Evolutionary conservation across 2,797 vertebrate species (phyloP).

Genomic region (Arremon aurantiirostris): DNA sequence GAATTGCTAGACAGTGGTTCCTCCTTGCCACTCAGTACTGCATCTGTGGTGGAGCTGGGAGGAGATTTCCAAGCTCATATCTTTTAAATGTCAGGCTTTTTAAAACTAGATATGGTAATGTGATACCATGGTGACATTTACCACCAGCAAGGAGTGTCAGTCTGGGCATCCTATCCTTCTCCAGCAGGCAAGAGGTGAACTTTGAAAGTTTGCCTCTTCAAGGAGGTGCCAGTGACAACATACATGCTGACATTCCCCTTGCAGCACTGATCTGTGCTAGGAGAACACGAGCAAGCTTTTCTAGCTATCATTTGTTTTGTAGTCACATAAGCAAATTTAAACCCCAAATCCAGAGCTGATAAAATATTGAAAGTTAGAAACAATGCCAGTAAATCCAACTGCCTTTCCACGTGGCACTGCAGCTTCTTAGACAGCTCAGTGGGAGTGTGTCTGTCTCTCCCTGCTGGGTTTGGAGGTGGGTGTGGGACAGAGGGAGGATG

Average conservation of each 20-base stretch:
- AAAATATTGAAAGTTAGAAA: slow-evolving; percentile 24
- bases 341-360: neutral
- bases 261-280: neutral
- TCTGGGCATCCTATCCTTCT: neutral
- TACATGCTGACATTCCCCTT: neutral
- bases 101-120: slow-evolving; percentile 22
- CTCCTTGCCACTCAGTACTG: neutral
- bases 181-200: slow-evolving; percentile 44
- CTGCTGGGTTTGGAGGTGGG: neutral
- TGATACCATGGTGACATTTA: slow-evolving; percentile 40
- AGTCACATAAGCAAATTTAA: neutral
- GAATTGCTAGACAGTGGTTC: neutral
- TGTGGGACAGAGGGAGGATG: neutral
- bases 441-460: neutral
- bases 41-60: neutral
- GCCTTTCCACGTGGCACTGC: neutral
- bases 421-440: neutral
- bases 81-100: slow-evolving; percentile 51
- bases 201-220: neutral
- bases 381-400: slow-evolving; percentile 37
- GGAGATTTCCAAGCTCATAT: neutral
- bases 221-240: neutral
- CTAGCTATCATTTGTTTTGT: neutral
- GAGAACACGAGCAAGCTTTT: neutral
- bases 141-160: neutral